Conservation (phyloP, 1,140 invertebrate genomes). For the Drosophila fuyamai region DNA sequence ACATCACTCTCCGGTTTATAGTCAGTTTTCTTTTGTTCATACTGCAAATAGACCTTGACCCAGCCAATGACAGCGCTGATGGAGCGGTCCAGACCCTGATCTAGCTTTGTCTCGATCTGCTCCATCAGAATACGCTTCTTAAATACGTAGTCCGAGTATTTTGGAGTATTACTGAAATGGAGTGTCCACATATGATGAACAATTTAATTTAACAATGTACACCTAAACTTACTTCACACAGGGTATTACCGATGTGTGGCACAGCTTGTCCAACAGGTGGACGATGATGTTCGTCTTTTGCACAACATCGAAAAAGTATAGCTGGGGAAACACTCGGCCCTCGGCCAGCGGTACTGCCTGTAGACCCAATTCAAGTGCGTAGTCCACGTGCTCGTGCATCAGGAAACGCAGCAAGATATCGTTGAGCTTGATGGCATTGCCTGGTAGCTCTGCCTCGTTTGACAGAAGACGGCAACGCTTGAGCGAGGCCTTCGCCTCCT, state of each 20-base stretch:
- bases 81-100: conserved; percentile 94
- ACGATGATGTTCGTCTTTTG: conserved; percentile 98
- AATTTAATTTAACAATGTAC: neutral
- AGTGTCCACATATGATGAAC: neutral
- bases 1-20: conserved; percentile 97
- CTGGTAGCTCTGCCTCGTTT: conserved; percentile 90
- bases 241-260: conserved; percentile 94
- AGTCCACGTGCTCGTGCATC: conserved; percentile 97
- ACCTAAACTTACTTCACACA: conserved; percentile 90
- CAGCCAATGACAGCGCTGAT: conserved; percentile 95
- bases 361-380: conserved; percentile 96
- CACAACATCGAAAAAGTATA: conserved; percentile 97
- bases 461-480: conserved; percentile 95
- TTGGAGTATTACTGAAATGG: conserved; percentile 91
- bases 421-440: conserved; percentile 93
- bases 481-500: conserved; percentile 96
- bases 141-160: conserved; percentile 94
- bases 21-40: conserved; percentile 98
- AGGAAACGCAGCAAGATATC: conserved; percentile 95
- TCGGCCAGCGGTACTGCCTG: conserved; percentile 96
- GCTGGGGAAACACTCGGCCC: conserved; percentile 91
- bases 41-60: conserved; percentile 95
- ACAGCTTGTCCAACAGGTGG: conserved; percentile 98
- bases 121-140: conserved; percentile 94
- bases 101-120: conserved; percentile 96